Evolutionary conservation across 2,113 vertebrate species (phyloP), one percentile per base, ranked within the genome.

Genomic region (Aphyosemion australe): DNA sequence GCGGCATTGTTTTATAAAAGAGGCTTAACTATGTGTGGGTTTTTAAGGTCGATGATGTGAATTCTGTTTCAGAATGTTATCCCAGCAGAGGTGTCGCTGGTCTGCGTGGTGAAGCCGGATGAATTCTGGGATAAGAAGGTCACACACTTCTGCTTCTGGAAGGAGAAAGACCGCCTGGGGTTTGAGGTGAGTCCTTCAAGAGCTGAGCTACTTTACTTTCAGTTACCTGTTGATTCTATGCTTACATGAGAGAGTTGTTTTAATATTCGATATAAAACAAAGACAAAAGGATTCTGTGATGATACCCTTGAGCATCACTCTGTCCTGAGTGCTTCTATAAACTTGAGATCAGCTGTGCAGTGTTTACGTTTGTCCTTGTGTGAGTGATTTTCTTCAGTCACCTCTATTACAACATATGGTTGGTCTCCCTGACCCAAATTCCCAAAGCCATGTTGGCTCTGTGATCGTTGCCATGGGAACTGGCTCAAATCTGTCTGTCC

Each of bases 41-140:
- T 20, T 62, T 70, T 41, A 42, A 59, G 26, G 19, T 20, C 39
- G 58, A 12, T 42, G 47, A 20, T 14, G 39, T 16, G 5, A 31
- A 6, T 60, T 42, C 18, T 26, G 34, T 81, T 84, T 61, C 78
- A 99, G 96, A 99, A 99, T 7, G 97, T 99, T 82, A 98, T 99
- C 89, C 97, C 97, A 34, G 95, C 97, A 12, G 97, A 99, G 65
- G 97, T 99, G 49, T 99, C 97, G 15, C 91, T 99, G 81, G 97
- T 99, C 81, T 99, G 97, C 81, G 97, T 99, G 79, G 97, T 99
- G 80, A 99, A 99, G 77, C 97, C 97, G 11, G 97, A 99, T 90
- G 97, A 99, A 86, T 99, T 99, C 76, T 99, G 97, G 97, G 97
- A 99, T 87, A 99, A 99, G 91, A 99, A 99, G 86, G 96, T 99